Conservation (phyloP, 2,797 vertebrate genomes). For the Poeciliopsis presidionis region DNA sequence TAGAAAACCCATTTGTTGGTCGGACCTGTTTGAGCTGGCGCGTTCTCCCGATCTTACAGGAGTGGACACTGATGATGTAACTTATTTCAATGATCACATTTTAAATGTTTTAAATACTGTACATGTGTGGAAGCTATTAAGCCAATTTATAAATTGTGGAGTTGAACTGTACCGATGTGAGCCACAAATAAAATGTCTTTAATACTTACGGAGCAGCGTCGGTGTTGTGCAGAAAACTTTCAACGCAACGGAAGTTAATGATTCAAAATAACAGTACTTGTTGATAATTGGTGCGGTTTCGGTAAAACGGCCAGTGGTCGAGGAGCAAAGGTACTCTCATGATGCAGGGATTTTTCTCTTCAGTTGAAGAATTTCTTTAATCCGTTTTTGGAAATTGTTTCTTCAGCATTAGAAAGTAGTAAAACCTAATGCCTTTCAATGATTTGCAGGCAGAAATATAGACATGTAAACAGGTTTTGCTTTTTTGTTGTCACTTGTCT, state of each 20-base stretch:
- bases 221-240: not conserved
- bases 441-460: not conserved
- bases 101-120: slow-evolving; percentile 37
- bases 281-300: not conserved
- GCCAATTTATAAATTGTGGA: slow-evolving; percentile 29
- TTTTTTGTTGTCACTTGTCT: not conserved
- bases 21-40: not conserved
- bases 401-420: not conserved
- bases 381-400: not conserved
- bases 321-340: not conserved
- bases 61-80: not conserved
- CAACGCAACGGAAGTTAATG: not conserved
- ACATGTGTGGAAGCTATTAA: slow-evolving; percentile 37
- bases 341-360: not conserved
- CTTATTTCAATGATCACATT: not conserved
- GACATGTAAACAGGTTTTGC: not conserved
- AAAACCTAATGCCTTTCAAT: not conserved
- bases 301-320: not conserved
- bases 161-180: slow-evolving; percentile 34
- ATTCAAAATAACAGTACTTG: not conserved
- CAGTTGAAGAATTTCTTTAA: not conserved
- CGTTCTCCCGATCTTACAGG: not conserved
- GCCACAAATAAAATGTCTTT: slow-evolving; percentile 58
- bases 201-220: not conserved
- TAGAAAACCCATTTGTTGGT: not conserved